Base-by-base conservation (phyloP, 2,888 invertebrate species). In the Pyrrhia umbra region DNA sequence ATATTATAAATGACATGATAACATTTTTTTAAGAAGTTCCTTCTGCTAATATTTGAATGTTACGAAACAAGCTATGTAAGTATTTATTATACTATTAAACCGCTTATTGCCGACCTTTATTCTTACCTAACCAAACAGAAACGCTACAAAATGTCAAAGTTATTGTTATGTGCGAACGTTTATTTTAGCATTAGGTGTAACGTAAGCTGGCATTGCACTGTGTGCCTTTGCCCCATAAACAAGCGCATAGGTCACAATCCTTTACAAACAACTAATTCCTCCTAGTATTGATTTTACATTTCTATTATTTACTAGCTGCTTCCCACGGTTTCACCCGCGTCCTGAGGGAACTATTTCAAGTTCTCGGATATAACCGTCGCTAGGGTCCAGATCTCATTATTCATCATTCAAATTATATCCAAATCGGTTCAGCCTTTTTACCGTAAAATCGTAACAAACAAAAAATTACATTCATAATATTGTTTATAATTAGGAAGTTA, bases 191-290 rank as follows among this genome's bases (percentile, higher is more conserved):
- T 46, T 46, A 61, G 18, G 54, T 55, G 30, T 45, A 68, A 60
- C 51, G 47, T 40, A 68, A 37, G 66, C 50, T 9, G 50, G 42
- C 39, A 30, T 57, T 66, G 59, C 49, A 50, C 13, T 47, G 56
- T 59, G 52, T 50, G 37, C 54, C 40, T 50, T 56, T 39, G 52
- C 40, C 45, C 30, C 39, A 47, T 43, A 72, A 61, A 73, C 43
- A 60, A 54, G 15, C 25, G 50, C 50, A 52, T 62, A 54, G 55
- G 46, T 68, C 59, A 40, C 39, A 56, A 55, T 64, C 74, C 64
- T 73, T 50, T 61, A 39, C 60, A 68, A 77, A 73, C 68, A 68
- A 15, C 50, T 62, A 60, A 65, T 68, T 64, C 65, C 10, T 13
- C 40, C 23, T 13, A 27, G 45, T 45, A 21, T 43, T 46, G 46